Percentiles rank a stretch among this genome's conserved stretches.
These are phyloP conservation scores for Ianthella basta DNA, from an alignment of 37 sponge, comb jelly and placozoan genomes.

Conservation along the genomic window DNA sequence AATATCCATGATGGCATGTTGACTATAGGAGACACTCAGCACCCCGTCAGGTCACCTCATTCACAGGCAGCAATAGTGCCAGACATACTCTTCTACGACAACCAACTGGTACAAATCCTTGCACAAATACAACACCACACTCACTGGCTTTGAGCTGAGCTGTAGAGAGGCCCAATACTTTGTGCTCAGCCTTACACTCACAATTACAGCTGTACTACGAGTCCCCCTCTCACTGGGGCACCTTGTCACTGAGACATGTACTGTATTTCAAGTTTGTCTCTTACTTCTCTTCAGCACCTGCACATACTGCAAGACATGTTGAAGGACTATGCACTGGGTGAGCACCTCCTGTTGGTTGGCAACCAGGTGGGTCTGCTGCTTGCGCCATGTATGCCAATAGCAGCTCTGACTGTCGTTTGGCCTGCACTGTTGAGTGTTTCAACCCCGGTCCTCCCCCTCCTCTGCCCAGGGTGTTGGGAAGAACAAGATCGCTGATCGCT, in stretches of 20 bases:
- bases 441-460: background rate
- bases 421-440: background rate
- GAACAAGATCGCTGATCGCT: conserved; percentile 89
- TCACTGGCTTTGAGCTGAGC: too few species aligned
- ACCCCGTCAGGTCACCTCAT: conserved; percentile 29
- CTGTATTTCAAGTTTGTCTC: too few species aligned
- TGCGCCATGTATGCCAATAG: background rate
- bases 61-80: conserved; percentile 75
- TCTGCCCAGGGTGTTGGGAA: conserved; percentile 88
- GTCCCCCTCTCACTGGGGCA: too few species aligned
- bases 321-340: conserved; percentile 68
- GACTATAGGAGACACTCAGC: conserved; percentile 57
- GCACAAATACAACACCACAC: too few species aligned
- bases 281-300: conserved; percentile 57
- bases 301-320: conserved; percentile 78
- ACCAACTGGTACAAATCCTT: conserved; percentile 52
- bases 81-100: conserved; percentile 81
- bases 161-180: too few species aligned
- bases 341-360: conserved; percentile 89
- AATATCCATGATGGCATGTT: conserved; percentile 24
- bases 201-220: background rate
- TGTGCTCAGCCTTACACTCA: too few species aligned
- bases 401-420: too few species aligned
- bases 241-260: too few species aligned
- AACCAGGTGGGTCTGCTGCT: conserved; percentile 67